Evolutionary conservation across 2,888 invertebrate species (phyloP).

Genomic region (Atethmia centrago): DNA sequence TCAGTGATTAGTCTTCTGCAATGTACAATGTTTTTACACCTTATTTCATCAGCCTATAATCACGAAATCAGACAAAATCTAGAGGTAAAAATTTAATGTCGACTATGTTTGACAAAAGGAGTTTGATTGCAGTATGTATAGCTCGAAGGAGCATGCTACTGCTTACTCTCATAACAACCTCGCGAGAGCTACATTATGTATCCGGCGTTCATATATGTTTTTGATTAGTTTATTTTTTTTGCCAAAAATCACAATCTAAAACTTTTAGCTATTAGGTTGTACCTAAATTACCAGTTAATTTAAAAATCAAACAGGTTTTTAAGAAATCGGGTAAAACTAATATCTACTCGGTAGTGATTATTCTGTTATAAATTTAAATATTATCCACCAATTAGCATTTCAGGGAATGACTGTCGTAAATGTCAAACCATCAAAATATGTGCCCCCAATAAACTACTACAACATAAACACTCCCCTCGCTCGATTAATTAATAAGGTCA

Average conservation of each 20-base stretch:
- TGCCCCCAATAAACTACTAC: background rate
- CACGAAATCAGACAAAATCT: background rate
- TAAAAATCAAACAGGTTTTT: background rate
- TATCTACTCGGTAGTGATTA: background rate
- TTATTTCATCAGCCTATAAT: constrained; percentile 31
- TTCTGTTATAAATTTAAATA: too few relatives aligned
- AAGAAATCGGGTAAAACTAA: background rate
- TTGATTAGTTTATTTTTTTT: background rate
- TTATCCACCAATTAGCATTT: background rate
- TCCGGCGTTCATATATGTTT: background rate
- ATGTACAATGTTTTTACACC: constrained; percentile 27
- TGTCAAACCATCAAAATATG: background rate
- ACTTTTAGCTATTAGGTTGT: background rate
- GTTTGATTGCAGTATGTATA: background rate
- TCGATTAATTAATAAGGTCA: constrained; percentile 34
- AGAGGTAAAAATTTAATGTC: background rate
- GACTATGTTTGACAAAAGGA: background rate
- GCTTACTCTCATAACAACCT: background rate
- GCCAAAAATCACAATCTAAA: background rate
- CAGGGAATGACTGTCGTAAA: background rate
- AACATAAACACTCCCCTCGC: background rate
- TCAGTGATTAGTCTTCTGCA: background rate
- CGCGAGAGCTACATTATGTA: background rate
- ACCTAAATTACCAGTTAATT: background rate
- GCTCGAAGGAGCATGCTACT: background rate